These are phyloP conservation scores for Pampusana beccarii DNA, from an alignment of 2,113 vertebrate genomes.

Conservation along the genomic window DNA sequence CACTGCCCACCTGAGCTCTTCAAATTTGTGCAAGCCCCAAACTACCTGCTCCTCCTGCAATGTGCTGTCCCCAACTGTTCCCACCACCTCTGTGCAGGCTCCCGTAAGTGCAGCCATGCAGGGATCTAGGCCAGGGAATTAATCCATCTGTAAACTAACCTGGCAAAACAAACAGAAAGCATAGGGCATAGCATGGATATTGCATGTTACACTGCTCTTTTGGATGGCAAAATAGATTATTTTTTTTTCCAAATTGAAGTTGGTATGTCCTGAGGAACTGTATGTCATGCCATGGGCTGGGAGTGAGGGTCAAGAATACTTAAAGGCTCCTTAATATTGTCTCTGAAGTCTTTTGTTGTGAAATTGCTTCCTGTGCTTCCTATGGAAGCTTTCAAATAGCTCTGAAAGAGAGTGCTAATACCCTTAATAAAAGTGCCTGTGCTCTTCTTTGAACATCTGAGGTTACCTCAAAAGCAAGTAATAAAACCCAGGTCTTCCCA, in stretches of 20 bases:
- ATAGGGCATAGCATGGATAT: too few species aligned
- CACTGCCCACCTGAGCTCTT: background rate
- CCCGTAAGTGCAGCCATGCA: fast-evolving
- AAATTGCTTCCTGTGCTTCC: background rate
- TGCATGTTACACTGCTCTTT: background rate
- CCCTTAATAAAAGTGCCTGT: background rate
- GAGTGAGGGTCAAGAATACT: background rate
- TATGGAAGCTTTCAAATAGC: background rate
- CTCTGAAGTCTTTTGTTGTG: background rate
- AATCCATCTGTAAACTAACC: background rate
- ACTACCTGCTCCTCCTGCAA: fast-evolving
- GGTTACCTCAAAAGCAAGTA: background rate
- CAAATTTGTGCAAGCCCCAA: background rate
- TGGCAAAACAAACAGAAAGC: background rate
- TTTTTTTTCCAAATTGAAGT: background rate
- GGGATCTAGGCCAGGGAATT: background rate
- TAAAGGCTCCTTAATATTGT: background rate
- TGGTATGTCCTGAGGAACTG: background rate
- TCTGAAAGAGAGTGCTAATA: background rate
- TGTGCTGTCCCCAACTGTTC: background rate
- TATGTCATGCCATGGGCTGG: background rate
- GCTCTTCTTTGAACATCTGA: background rate
- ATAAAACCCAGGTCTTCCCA: background rate
- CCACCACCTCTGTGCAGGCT: background rate
- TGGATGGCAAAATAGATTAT: background rate